Percentiles rank a stretch among this genome's conserved stretches.
phyloP scores from a whole-genome alignment of 2,113 vertebrate genomes.

The Mus spicilegus region DNA sequence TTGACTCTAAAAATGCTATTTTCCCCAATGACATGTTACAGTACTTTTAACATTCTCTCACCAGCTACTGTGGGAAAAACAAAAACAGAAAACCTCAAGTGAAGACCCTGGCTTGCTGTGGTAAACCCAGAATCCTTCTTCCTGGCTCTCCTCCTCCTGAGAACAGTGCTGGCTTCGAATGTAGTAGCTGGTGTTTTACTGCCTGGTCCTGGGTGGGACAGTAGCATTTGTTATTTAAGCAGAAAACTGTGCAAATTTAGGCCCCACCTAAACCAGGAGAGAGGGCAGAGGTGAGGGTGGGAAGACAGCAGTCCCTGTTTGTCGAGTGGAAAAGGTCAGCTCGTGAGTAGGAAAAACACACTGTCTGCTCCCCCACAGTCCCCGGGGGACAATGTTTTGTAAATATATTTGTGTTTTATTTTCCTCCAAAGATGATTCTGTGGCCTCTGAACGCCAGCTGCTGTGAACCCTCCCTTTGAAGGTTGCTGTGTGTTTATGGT shows the following conservation, averaged over 20 bases:
- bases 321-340: conserved; percentile 80
- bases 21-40: conserved; percentile 38
- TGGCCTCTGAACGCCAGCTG: conserved; percentile 9
- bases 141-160: neutral
- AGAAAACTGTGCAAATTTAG: conserved; percentile 69
- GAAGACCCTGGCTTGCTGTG: neutral
- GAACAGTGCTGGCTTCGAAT: neutral
- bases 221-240: conserved; percentile 67
- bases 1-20: neutral
- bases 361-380: neutral
- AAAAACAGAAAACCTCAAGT: neutral
- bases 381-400: conserved; percentile 25
- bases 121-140: neutral
- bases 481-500: conserved; percentile 54
- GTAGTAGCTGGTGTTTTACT: neutral
- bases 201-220: neutral
- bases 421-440: conserved; percentile 60
- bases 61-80: neutral
- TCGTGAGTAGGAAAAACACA: conserved; percentile 73
- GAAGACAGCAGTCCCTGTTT: conserved; percentile 43
- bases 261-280: conserved; percentile 76
- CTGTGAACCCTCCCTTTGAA: conserved; percentile 65
- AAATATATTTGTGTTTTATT: conserved; percentile 72
- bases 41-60: neutral
- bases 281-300: conserved; percentile 57